These are phyloP conservation scores for Nestor notabilis DNA, from an alignment of 2,113 vertebrate genomes.

Conservation along the genomic window DNA sequence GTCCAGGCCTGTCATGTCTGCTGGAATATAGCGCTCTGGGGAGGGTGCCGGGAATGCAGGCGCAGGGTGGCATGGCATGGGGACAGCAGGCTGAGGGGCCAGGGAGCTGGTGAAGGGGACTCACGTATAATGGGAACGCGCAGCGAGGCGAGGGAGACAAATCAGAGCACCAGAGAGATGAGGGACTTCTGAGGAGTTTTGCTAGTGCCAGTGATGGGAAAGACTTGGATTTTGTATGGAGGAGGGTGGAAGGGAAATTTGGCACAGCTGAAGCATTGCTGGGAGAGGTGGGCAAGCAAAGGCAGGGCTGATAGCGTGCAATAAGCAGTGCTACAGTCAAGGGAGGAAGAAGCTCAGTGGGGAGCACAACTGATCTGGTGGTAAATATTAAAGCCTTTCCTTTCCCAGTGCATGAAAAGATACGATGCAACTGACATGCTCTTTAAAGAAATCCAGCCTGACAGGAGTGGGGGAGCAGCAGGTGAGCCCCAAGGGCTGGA, in stretches of 20 bases:
- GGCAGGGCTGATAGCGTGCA: background rate
- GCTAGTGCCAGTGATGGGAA: background rate
- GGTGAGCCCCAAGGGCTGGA: constrained; percentile 41
- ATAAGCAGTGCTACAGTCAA: fast-evolving
- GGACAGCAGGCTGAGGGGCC: background rate
- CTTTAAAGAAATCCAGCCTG: background rate
- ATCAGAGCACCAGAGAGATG: background rate
- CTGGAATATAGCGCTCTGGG: background rate
- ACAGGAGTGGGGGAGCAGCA: constrained; percentile 14
- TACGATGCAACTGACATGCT: background rate
- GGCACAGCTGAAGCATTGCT: background rate
- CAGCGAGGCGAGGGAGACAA: background rate
- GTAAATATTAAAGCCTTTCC: background rate
- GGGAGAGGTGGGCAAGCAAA: background rate
- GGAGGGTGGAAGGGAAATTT: background rate
- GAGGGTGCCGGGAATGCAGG: background rate
- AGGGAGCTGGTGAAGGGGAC: background rate
- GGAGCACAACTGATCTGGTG: background rate
- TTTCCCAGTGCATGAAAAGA: background rate
- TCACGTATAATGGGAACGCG: background rate
- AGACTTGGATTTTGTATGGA: background rate
- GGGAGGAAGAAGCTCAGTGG: background rate
- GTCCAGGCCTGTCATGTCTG: background rate
- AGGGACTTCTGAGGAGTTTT: background rate
- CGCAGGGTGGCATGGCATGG: fast-evolving